Conservation (phyloP, 1,140 invertebrate genomes). For the Leptinotarsa texana region DNA sequence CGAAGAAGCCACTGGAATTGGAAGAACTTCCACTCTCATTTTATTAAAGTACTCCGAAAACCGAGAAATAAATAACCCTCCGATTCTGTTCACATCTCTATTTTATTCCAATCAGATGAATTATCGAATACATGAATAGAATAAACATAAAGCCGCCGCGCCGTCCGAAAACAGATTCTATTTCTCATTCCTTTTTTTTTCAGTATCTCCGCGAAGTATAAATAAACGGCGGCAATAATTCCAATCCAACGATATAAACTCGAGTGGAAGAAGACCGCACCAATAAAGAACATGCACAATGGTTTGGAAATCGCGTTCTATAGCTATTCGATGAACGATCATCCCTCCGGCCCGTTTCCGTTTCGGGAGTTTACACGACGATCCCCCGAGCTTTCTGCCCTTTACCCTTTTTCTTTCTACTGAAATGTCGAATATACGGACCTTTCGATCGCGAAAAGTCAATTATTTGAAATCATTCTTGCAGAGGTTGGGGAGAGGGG, state of each 20-base stretch:
- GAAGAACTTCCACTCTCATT: too few species aligned
- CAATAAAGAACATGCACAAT: conserved; percentile 39
- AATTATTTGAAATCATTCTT: conserved; percentile 4
- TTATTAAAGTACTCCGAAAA: too few species aligned
- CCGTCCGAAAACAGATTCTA: neutral
- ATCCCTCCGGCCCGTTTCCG: conserved; percentile 28
- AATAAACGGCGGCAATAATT: conserved; percentile 34
- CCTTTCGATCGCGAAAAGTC: too few species aligned
- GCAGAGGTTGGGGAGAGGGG: neutral
- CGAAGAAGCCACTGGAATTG: too few species aligned
- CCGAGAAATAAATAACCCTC: neutral
- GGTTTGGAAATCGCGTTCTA: conserved; percentile 36
- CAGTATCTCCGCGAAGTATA: conserved; percentile 22
- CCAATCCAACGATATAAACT: conserved; percentile 38
- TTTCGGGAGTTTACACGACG: conserved; percentile 18
- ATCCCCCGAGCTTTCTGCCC: conserved; percentile 3
- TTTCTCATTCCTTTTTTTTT: neutral
- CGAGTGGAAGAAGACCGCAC: conserved; percentile 38
- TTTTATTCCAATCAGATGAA: neutral
- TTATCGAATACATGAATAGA: neutral
- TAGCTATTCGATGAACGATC: conserved; percentile 33
- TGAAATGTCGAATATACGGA: neutral
- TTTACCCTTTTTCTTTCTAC: neutral
- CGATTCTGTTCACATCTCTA: neutral
- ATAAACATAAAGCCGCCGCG: conserved; percentile 5